Evolutionary conservation across 2,888 invertebrate species (phyloP).

Genomic region (Aproaerema taeniolella): DNA sequence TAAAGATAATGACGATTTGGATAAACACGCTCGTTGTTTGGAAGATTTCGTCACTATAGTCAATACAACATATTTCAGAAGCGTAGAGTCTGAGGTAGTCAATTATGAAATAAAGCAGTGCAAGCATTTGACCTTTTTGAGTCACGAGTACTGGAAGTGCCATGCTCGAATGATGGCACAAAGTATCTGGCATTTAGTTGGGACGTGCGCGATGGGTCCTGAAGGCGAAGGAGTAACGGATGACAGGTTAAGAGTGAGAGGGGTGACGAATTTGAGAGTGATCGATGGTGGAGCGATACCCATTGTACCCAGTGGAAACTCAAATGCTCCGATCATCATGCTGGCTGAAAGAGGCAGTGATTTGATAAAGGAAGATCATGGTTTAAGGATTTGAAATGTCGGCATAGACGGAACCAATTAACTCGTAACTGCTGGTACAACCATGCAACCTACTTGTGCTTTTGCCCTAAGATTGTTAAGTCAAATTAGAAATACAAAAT

Average conservation of each 20-base stretch:
- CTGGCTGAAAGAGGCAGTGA: neutral
- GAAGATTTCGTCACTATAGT: slow-evolving; percentile 31
- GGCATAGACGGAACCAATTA: no score
- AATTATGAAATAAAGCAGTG: slow-evolving; percentile 18
- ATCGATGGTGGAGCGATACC: neutral
- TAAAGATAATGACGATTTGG: slow-evolving; percentile 30
- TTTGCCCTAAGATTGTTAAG: no score
- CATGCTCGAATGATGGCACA: neutral
- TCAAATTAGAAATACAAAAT: no score
- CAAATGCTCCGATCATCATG: neutral
- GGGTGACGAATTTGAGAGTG: slow-evolving; percentile 8
- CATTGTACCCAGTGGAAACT: neutral
- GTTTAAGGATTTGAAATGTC: no score
- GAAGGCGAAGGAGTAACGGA: neutral
- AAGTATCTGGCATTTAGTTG: neutral
- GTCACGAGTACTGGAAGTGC: neutral
- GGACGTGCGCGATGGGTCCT: neutral
- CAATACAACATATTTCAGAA: slow-evolving; percentile 34
- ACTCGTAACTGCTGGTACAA: no score
- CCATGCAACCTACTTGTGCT: no score
- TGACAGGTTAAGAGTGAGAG: neutral
- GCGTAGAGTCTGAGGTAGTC: slow-evolving; percentile 26
- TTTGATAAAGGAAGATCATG: neutral
- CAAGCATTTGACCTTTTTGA: neutral
- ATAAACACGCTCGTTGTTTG: slow-evolving; percentile 27